These are phyloP conservation scores for Myrmecobius fasciatus DNA, from an alignment of 2,113 vertebrate species.

Conservation along the genomic window DNA sequence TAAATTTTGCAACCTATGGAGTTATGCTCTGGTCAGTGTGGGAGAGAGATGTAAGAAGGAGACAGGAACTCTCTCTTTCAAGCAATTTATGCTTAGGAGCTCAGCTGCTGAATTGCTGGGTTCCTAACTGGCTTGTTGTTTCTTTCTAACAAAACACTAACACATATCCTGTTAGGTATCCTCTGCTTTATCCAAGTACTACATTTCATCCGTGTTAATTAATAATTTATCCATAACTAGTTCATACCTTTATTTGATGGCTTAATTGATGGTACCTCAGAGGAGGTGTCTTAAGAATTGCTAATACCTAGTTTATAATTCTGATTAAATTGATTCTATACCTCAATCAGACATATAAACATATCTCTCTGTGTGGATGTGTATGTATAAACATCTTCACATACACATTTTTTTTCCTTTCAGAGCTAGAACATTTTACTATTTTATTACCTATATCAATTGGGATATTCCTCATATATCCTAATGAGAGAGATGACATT, in stretches of 20 bases:
- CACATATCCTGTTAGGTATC: background rate
- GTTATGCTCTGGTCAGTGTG: background rate
- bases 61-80: background rate
- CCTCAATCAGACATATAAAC: background rate
- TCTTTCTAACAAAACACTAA: background rate
- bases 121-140: background rate
- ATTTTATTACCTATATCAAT: background rate
- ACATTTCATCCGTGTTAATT: background rate
- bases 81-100: background rate
- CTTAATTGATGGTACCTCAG: background rate
- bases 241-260: background rate
- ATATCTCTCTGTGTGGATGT: no score
- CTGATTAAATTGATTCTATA: background rate
- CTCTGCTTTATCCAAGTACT: no score
- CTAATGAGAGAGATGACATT: background rate
- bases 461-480: background rate
- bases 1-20: background rate
- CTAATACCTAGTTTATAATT: background rate
- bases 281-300: background rate
- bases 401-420: background rate
- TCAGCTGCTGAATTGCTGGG: background rate
- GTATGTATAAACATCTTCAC: no score
- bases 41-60: background rate
- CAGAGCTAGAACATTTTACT: background rate
- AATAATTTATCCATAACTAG: background rate